Evolutionary conservation across 2,888 invertebrate genomes (phyloP).

Genomic region (Melinaea marsaeus): DNA sequence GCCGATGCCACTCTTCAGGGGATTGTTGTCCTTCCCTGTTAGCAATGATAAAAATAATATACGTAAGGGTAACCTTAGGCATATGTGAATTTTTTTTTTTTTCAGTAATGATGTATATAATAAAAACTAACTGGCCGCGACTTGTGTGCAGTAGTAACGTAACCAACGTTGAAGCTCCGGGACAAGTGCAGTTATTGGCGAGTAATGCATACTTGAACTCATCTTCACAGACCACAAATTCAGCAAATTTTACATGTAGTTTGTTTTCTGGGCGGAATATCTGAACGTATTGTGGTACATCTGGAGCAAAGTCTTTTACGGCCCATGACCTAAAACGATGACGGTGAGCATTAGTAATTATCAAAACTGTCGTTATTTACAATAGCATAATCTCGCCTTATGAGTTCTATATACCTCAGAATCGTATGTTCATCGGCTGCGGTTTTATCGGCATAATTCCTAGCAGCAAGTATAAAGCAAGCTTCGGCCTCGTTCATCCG

Average conservation of each 20-base stretch:
- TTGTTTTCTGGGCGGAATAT: constrained; percentile 99
- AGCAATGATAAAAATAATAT: constrained; percentile 4
- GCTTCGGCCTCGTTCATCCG: constrained; percentile 98
- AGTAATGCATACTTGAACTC: constrained; percentile 98
- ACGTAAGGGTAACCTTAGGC: neutral
- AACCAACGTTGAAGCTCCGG: constrained; percentile 97
- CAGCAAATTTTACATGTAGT: constrained; percentile 98
- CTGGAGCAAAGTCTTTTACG: constrained; percentile 98
- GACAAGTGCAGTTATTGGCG: constrained; percentile 99
- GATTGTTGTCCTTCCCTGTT: constrained; percentile 94
- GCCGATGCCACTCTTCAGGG: constrained; percentile 97
- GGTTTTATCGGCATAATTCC: constrained; percentile 97
- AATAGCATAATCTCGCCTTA: too few relatives aligned
- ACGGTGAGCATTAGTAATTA: neutral
- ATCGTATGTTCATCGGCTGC: constrained; percentile 92
- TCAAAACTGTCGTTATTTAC: too few relatives aligned
- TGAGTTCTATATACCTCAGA: constrained; percentile 61
- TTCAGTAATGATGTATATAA: neutral
- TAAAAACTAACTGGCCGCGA: constrained; percentile 93
- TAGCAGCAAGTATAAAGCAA: constrained; percentile 96
- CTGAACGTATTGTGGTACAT: constrained; percentile 98
- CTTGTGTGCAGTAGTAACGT: constrained; percentile 97
- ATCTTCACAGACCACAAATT: constrained; percentile 98
- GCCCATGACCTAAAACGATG: constrained; percentile 91
- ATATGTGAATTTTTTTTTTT: neutral